Evolutionary conservation across 1,140 invertebrate species (phyloP), one percentile per base, ranked within the genome.

Genomic region (Meloidogyne hapla): DNA sequence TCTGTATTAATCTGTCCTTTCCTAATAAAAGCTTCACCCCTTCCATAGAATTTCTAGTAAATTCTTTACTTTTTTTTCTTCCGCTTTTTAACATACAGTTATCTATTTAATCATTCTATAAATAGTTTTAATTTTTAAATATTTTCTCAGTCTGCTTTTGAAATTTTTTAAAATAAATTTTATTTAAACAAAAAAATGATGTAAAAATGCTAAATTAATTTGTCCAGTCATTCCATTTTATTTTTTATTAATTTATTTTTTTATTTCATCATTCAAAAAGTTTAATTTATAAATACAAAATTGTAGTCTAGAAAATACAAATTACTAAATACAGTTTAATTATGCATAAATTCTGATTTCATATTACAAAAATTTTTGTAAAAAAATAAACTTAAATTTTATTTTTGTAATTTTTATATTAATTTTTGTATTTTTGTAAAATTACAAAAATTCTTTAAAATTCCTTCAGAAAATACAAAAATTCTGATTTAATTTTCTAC

Each of bases 101-200:
- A 56, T 45, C 42, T 45, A 15, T 45, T 45, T 45, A 56, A 56
- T 56, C 48, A n/a, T n/a, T 56, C 48, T 56, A 56, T 56, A 56
- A 56, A 56, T 56, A 56, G 48, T 56, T 56, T 56, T n/a, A 8
- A 33, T 33, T 33, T 33, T 33, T 33, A 33, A 33, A 33, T 33
- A 33, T n/a, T 56, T 56, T 56, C 48, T 56, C 48, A 56, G 6
- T 56, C n/a, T 6, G 6, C n/a, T n/a, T 56, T 18, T n/a, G 48
- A 56, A 56, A 56, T n/a, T 21, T 56, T 56, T 56, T 56, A 56
- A 56, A n/a, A n/a, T 56, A 56, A 56, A 56, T 56, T 56, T n/a
- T n/a, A n/a, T 15, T 18, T 56, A 56, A 56, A 56, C 12, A n/a
- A n/a, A 42, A 10, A 42, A 6, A 56, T 56, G 48, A 56, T 56